Evolutionary conservation across 2,797 vertebrate genomes (phyloP).

Genomic region (Taeniopygia guttata): DNA sequence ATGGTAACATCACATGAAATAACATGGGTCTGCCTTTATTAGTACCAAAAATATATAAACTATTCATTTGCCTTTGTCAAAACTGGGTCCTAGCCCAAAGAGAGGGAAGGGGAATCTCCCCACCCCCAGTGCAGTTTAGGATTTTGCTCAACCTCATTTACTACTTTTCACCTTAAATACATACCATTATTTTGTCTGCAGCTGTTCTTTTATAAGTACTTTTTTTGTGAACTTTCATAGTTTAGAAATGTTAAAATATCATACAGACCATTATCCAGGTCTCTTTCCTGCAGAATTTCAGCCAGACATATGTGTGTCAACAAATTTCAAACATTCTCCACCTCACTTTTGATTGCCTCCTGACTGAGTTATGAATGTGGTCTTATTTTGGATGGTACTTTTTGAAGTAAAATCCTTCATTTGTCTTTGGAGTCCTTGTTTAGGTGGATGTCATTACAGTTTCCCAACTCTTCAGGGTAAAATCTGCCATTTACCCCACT

Average conservation of each 20-base stretch:
- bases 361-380: not conserved
- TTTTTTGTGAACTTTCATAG: not conserved
- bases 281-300: not conserved
- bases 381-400: not conserved
- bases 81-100: not conserved
- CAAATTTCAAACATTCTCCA: not conserved
- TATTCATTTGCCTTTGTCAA: not conserved
- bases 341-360: not conserved
- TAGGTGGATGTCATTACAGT: not conserved
- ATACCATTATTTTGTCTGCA: not conserved
- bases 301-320: accelerated
- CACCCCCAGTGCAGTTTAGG: no score
- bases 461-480: not conserved
- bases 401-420: not conserved
- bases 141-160: not conserved
- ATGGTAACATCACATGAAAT: not conserved
- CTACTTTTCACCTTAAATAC: not conserved
- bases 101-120: not conserved
- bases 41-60: not conserved
- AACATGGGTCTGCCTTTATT: not conserved
- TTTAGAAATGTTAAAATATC: not conserved
- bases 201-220: not conserved
- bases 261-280: not conserved
- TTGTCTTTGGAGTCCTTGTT: not conserved
- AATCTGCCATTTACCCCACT: not conserved